Conservation (phyloP, 2,113 vertebrate genomes). For the Lamprologus callipterus region DNA sequence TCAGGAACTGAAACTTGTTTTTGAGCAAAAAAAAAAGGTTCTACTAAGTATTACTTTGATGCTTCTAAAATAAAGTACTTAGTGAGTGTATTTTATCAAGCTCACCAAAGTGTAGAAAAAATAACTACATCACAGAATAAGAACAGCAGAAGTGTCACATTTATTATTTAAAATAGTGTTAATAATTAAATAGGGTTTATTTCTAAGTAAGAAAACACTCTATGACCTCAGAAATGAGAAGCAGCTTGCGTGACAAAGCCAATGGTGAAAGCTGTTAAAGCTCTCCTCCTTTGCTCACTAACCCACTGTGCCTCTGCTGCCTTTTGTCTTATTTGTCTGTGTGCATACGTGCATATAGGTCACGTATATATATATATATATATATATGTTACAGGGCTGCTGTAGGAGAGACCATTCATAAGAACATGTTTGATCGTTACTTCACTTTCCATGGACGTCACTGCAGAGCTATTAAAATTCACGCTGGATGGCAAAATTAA, state of each 20-base stretch:
- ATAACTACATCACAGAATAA: background rate
- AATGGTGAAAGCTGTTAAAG: background rate
- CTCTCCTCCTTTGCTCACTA: background rate
- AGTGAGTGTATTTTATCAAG: background rate
- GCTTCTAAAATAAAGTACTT: background rate
- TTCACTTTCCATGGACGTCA: background rate
- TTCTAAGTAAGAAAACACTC: constrained; percentile 18
- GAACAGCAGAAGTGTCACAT: background rate
- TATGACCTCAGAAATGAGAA: background rate
- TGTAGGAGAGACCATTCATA: background rate
- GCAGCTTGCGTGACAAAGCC: constrained; percentile 13
- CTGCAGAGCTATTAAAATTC: background rate
- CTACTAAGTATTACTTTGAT: background rate
- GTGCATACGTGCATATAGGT: background rate
- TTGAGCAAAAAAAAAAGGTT: accelerated
- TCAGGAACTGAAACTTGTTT: background rate
- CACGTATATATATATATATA: no score
- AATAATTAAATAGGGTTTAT: constrained; percentile 30
- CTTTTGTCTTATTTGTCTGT: background rate
- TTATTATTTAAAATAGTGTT: constrained; percentile 17
- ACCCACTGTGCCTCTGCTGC: background rate
- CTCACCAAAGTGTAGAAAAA: background rate
- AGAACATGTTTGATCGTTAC: background rate
- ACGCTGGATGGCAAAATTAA: background rate
- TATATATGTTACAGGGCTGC: background rate